Evolutionary conservation across 2,113 vertebrate genomes (phyloP), one percentile per base, ranked within the genome.

Genomic region (Heterotis niloticus): DNA sequence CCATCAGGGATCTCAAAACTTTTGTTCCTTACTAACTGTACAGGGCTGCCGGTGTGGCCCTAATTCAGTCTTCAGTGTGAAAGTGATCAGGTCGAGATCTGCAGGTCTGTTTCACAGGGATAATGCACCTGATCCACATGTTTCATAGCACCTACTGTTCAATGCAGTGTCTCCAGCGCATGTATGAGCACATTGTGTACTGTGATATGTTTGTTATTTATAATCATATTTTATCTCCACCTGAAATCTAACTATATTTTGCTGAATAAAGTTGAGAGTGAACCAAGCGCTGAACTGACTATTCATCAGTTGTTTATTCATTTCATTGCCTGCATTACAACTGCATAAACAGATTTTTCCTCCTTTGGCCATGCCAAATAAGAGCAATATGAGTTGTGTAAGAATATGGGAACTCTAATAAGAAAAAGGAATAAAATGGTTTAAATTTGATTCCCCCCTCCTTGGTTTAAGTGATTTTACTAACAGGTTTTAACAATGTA

Each of bases 121-220:
- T 84, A 80, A 82, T 81, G 77, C 86, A 79, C 81, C 83, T 85
- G 81, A 84, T 86, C 84, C 82, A 82, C 84, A 34, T 78, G 81
- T 88, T 86, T 85, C 78, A 82, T 84, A 76, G 77, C 10, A 60
- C 81, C 70, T 56, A 85, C 85, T 83, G 81, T 85, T 86, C 89
- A 51, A 78, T 85, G 83, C 80, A 72, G 78, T 86, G 82, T 86
- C 81, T 79, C 85, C 82, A 79, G 84, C 87, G 89, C 81, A 68
- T 68, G 29, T 77, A 77, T 64, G 54, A 29, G 69, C 76, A 66
- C 70, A 81, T n/a, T 77, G 75, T 77, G 57, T 70, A 54, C 77
- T 34, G 64, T 28, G 44, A 57, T 52, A 56, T 34, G 57, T n/a
- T 80, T 80, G 56, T 65, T 57, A 69, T 83, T 78, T 82, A 76